Conservation (phyloP, 2,888 invertebrate genomes). For the Saturnia japonica region DNA sequence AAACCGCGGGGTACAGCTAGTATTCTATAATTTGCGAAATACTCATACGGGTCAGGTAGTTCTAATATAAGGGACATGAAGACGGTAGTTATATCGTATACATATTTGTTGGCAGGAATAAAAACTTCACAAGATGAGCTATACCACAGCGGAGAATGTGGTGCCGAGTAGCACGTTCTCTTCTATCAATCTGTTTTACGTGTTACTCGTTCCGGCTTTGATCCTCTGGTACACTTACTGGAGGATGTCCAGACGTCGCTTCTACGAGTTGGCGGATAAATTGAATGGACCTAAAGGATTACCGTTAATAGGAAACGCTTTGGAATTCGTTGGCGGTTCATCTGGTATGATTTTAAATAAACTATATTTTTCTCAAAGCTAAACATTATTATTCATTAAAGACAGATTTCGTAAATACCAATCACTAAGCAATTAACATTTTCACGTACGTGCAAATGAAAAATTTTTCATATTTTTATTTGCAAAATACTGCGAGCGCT, state of each 20-base stretch:
- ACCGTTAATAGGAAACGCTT: conserved; percentile 88
- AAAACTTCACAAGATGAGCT: conserved; percentile 56
- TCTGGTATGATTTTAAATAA: conserved; percentile 78
- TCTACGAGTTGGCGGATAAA: conserved; percentile 87
- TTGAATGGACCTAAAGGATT: conserved; percentile 87
- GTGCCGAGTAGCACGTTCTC: conserved; percentile 76
- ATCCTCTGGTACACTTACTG: conserved; percentile 89
- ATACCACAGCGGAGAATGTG: conserved; percentile 68
- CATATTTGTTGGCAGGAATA: neutral
- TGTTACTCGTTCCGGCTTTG: conserved; percentile 87
- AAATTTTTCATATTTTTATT: neutral
- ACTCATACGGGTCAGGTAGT: too few species aligned
- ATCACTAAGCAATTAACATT: neutral
- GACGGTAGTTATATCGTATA: neutral
- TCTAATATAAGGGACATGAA: neutral
- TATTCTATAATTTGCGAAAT: too few species aligned
- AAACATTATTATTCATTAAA: too few species aligned
- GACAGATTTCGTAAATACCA: neutral
- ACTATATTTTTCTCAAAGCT: too few species aligned
- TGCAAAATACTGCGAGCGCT: too few species aligned
- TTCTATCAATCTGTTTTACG: conserved; percentile 86
- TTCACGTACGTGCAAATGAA: neutral
- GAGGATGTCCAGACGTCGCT: conserved; percentile 86
- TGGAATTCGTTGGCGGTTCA: conserved; percentile 88
- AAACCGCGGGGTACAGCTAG: too few species aligned